Evolutionary conservation across 2,888 invertebrate species (phyloP), one percentile per base, ranked within the genome.

Genomic region (Scaptomyza tumidula): DNA sequence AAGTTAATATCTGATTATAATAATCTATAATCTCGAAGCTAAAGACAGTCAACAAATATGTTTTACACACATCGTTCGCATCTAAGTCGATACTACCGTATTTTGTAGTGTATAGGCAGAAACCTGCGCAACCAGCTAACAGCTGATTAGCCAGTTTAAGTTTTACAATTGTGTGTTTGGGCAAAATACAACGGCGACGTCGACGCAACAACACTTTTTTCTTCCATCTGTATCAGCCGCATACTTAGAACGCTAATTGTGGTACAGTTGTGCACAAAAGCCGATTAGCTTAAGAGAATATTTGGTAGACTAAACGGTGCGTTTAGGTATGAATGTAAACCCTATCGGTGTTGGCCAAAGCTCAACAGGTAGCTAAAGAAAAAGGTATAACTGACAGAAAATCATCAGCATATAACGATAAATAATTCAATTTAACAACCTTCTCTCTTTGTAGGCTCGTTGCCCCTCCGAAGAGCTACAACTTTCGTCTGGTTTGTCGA

Each of bases 71-170:
- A n/a, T n/a, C n/a, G 10, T 33, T 33, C 10, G 6, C 10, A 33
- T 3, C 33, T 33, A 33, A 33, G 33, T 33, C 33, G 1, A 33
- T 9, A 33, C 10, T 24, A 3, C 3, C 24, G 24, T 24, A 24
- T 24, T 24, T 24, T 24, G 0, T 5, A 52, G 73, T 60, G 68
- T 65, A 65, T 48, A 13, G 24, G 1, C 45, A 43, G 66, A 73
- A 87, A 83, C 83, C 85, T 66, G 82, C 79, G 71, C 82, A 63
- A 87, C 79, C 75, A 86, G 81, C 67, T 74, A 87, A 87, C 83
- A 83, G 83, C 83, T 83, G 83, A 83, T 83, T 79, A 87, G 83
- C 86, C 74, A 85, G 83, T 83, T 83, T 87, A 58, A 43, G 49
- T 49, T 61, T 56, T 76, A 74, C 70, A 75, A 58, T 62, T 62